Percentiles rank a stretch among this genome's conserved stretches.
Evolutionary conservation across 2,113 vertebrate genomes (phyloP).

Genomic region (Colossoma macropomum): DNA sequence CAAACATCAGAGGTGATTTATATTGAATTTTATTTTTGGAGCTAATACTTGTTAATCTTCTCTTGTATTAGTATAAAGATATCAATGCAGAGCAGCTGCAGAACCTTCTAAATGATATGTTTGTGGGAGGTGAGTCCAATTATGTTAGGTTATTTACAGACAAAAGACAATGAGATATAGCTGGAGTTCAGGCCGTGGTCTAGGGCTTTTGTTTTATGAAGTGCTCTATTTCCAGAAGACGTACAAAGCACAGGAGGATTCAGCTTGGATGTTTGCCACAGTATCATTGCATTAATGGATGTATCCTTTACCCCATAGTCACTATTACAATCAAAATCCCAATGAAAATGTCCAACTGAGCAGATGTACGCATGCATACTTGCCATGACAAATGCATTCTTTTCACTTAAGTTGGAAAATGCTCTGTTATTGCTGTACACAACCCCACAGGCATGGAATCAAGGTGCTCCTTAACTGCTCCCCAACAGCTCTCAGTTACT

Average conservation of each 20-base stretch:
- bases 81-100: slow-evolving; percentile 73
- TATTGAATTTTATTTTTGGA: too few species aligned
- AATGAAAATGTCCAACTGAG: too few species aligned
- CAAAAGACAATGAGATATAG: neutral
- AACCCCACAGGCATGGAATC: neutral
- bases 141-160: neutral
- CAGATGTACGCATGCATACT: neutral
- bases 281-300: slow-evolving; percentile 78
- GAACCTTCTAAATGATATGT: slow-evolving; percentile 66
- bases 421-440: neutral
- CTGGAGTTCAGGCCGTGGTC: neutral
- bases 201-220: neutral
- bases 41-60: neutral
- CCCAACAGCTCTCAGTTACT: slow-evolving; percentile 66
- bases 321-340: neutral
- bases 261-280: slow-evolving; percentile 75
- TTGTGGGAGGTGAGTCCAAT: slow-evolving; percentile 62
- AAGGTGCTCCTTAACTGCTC: slow-evolving; percentile 55
- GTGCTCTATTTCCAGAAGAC: slow-evolving; percentile 52
- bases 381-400: too few species aligned
- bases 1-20: too few species aligned
- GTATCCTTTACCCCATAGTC: slow-evolving; percentile 66
- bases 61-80: slow-evolving; percentile 67
- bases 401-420: neutral
- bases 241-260: slow-evolving; percentile 65